Percentiles rank a stretch among this genome's conserved stretches.
Conservation (phyloP, 2,113 vertebrate genomes). For the Leucopternis melanops region DNA sequence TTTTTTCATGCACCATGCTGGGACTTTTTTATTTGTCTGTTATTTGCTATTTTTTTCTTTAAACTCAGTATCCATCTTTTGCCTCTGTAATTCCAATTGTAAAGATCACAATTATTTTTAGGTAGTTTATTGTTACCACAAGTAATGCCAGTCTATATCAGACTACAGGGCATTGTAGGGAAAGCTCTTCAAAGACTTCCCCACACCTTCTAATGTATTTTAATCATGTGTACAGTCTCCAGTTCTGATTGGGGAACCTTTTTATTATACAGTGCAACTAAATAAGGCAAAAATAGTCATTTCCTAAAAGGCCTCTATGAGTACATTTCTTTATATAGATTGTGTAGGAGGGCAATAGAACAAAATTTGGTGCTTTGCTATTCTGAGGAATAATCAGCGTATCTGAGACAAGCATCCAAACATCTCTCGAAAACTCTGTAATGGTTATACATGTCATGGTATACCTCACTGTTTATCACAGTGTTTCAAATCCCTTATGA, state of each 20-base stretch:
- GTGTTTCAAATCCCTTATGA: background rate
- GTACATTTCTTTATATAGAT: background rate
- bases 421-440: background rate
- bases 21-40: background rate
- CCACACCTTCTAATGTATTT: background rate
- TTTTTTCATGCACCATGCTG: background rate
- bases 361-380: background rate
- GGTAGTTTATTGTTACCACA: background rate
- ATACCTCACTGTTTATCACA: background rate
- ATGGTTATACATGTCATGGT: background rate
- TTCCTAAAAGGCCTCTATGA: background rate
- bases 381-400: background rate
- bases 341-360: conserved; percentile 4
- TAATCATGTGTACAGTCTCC: background rate
- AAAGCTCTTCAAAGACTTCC: background rate
- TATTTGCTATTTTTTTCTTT: background rate
- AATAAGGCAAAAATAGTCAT: conserved; percentile 6
- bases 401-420: background rate
- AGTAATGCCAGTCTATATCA: background rate
- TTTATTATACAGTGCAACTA: background rate
- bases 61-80: background rate
- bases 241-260: background rate
- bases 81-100: background rate
- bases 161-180: background rate
- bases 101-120: background rate